Evolutionary conservation across 2,888 invertebrate genomes (phyloP).

Genomic region (Sympetrum striolatum): DNA sequence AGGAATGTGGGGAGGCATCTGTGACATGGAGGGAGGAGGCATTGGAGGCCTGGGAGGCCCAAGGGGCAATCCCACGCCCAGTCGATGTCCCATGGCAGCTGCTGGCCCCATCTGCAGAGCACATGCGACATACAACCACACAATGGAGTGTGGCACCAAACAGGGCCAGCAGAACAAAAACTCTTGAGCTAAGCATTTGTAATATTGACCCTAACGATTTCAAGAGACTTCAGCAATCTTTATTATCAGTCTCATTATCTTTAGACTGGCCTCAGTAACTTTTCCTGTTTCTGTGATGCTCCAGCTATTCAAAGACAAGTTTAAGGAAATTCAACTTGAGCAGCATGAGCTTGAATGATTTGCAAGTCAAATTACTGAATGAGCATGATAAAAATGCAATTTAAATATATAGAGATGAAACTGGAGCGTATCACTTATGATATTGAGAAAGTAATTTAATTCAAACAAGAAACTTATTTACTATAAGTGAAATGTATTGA

Average conservation of each 20-base stretch:
- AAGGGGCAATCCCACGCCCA: slow-evolving; percentile 58
- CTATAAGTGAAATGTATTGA: too few relatives aligned
- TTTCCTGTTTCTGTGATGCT: too few relatives aligned
- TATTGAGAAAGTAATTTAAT: too few relatives aligned
- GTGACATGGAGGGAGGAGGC: slow-evolving; percentile 47
- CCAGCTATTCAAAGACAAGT: too few relatives aligned
- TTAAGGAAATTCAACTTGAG: too few relatives aligned
- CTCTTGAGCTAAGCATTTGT: not conserved
- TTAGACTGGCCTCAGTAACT: not conserved
- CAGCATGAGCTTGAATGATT: too few relatives aligned
- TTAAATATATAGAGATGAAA: too few relatives aligned
- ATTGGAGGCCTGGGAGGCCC: slow-evolving; percentile 57
- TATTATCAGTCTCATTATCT: not conserved
- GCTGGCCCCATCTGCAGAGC: slow-evolving; percentile 51
- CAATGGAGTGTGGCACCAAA: not conserved
- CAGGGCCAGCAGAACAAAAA: slow-evolving; percentile 30
- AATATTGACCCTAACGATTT: not conserved
- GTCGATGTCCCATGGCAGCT: slow-evolving; percentile 56
- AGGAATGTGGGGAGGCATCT: slow-evolving; percentile 44
- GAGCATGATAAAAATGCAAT: too few relatives aligned
- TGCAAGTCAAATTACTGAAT: too few relatives aligned
- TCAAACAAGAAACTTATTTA: too few relatives aligned
- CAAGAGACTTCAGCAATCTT: not conserved
- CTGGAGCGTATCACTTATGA: too few relatives aligned
- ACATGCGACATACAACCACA: slow-evolving; percentile 2